phyloP scores from a whole-genome alignment of 2,797 vertebrate genomes.

The Sebastes trivittatus region DNA sequence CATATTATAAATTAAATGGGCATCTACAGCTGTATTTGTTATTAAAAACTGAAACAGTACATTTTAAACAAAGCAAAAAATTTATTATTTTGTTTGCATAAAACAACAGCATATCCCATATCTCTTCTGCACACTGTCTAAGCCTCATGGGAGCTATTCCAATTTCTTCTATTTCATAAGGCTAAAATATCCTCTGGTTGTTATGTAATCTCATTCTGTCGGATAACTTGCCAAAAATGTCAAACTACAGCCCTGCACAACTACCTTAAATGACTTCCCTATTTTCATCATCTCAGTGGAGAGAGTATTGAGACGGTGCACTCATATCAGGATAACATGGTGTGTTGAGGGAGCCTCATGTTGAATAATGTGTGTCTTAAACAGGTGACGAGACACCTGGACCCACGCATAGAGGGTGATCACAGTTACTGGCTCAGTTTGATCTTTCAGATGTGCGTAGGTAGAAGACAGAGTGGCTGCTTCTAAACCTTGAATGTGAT shows the following conservation, averaged over 20 bases:
- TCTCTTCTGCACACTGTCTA: neutral
- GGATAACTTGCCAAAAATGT: slow-evolving; percentile 19
- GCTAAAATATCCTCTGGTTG: slow-evolving; percentile 8
- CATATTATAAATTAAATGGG: too few species aligned
- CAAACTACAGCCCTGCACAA: slow-evolving; percentile 8
- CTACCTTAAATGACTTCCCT: neutral
- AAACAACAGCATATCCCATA: neutral
- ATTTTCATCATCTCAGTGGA: slow-evolving; percentile 38
- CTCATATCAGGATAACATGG: neutral
- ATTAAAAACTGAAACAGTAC: neutral
- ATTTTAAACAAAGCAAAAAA: neutral
- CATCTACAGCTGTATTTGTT: neutral
- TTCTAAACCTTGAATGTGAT: neutral
- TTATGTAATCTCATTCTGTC: slow-evolving; percentile 4
- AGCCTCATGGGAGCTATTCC: neutral
- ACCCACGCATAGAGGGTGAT: neutral
- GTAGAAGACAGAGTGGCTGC: neutral
- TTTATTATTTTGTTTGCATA: neutral
- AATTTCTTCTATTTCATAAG: slow-evolving; percentile 1
- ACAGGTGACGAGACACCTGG: slow-evolving; percentile 1
- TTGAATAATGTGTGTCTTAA: slow-evolving; percentile 17
- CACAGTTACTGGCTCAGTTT: neutral
- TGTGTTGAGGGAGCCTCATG: neutral
- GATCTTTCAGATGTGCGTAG: neutral
- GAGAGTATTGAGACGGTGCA: slow-evolving; percentile 12